phyloP scores from a whole-genome alignment of 1,140 invertebrate species.

The Drosophila albomicans region DNA sequence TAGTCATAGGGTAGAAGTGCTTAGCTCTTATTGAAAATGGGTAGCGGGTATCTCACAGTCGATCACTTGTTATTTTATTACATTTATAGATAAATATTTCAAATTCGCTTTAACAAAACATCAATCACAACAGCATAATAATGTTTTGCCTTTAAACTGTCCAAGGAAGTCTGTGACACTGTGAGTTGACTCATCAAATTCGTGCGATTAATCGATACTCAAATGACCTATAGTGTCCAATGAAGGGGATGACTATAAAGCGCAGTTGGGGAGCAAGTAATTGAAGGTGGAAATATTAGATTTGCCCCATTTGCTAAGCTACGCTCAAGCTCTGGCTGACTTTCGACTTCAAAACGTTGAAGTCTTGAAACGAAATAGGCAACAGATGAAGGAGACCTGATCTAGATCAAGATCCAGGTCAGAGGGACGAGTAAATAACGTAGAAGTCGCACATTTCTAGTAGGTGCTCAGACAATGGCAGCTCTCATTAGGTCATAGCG shows the following conservation, averaged over 20 bases:
- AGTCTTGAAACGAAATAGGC: background rate
- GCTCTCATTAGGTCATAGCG: constrained; percentile 61
- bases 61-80: no score
- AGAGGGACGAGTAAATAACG: background rate
- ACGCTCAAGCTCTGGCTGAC: background rate
- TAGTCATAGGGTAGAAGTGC: no score
- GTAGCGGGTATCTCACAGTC: no score
- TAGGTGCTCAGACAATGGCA: constrained; percentile 7
- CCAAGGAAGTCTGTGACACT: no score
- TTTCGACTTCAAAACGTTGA: background rate
- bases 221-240: background rate
- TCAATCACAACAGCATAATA: no score
- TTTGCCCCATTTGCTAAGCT: constrained; percentile 28
- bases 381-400: background rate
- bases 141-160: no score
- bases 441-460: constrained; percentile 7
- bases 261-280: background rate
- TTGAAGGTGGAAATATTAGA: constrained; percentile 10
- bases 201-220: constrained; percentile 15
- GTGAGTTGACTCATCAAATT: background rate
- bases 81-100: no score
- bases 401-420: background rate
- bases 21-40: no score
- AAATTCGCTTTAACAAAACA: no score
- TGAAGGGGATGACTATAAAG: background rate